These are phyloP conservation scores for Sceloporus tristichus DNA, from an alignment of 2,113 vertebrate species.

Conservation along the genomic window DNA sequence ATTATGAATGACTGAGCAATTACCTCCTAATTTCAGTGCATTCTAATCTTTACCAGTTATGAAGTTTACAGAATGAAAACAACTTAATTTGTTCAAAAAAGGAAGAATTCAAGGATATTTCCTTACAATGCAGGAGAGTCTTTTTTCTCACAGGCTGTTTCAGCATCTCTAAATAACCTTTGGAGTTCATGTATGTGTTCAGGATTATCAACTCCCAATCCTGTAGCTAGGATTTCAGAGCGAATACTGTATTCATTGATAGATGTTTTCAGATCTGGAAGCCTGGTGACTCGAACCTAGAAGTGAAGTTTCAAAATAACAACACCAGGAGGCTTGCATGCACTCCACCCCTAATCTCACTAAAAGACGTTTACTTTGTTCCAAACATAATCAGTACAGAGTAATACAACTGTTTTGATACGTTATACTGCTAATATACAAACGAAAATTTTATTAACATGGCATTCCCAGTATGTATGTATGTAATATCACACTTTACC, in stretches of 20 bases:
- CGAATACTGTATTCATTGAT: slow-evolving; percentile 88
- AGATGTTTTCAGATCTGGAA: slow-evolving; percentile 79
- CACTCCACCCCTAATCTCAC: too few species aligned
- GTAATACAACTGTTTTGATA: neutral
- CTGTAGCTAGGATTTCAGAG: slow-evolving; percentile 85
- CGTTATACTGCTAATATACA: neutral
- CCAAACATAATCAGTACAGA: neutral
- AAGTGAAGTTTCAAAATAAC: slow-evolving; percentile 33
- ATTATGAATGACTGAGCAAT: neutral
- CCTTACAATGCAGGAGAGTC: slow-evolving; percentile 66
- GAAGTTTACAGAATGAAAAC: neutral
- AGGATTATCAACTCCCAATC: slow-evolving; percentile 86
- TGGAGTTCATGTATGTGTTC: slow-evolving; percentile 81
- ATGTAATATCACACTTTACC: neutral
- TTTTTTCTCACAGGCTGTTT: slow-evolving; percentile 3
- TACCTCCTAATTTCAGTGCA: neutral
- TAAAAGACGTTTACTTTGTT: neutral
- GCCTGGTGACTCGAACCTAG: slow-evolving; percentile 83
- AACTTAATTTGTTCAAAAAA: neutral
- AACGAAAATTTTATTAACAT: neutral
- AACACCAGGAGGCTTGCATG: too few species aligned
- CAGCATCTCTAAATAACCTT: slow-evolving; percentile 57
- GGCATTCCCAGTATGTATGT: too few species aligned
- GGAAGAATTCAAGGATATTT: neutral
- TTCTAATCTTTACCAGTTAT: neutral